These are phyloP conservation scores for Orchesella cincta DNA, from an alignment of 1,140 invertebrate genomes.

Conservation along the genomic window DNA sequence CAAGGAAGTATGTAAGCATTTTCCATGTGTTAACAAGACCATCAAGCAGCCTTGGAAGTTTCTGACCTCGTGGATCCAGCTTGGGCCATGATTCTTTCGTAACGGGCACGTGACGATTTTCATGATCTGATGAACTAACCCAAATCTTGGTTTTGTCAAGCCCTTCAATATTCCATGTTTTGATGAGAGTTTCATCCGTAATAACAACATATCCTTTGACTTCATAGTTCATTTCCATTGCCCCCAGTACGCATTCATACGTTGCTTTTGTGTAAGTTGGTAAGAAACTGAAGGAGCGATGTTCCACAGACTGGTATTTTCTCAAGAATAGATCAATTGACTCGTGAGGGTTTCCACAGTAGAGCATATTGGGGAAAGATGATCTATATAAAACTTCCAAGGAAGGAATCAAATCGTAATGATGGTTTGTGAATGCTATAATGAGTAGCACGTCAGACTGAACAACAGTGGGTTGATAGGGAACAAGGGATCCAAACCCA, in stretches of 20 bases:
- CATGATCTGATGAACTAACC: slow-evolving; percentile 50
- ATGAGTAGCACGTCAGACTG: slow-evolving; percentile 53
- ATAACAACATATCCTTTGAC: slow-evolving; percentile 55
- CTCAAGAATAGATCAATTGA: slow-evolving; percentile 52
- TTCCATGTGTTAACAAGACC: slow-evolving; percentile 50
- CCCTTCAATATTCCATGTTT: slow-evolving; percentile 51
- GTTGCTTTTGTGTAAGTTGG: slow-evolving; percentile 51
- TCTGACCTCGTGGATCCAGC: slow-evolving; percentile 52
- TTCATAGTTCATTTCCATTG: slow-evolving; percentile 55
- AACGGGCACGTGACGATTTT: slow-evolving; percentile 36
- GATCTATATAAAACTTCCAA: slow-evolving; percentile 54
- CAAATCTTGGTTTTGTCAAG: slow-evolving; percentile 52
- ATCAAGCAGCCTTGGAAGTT: slow-evolving; percentile 51
- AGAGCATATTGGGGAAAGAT: slow-evolving; percentile 55
- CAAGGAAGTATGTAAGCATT: slow-evolving; percentile 49
- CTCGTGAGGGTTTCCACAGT: slow-evolving; percentile 54
- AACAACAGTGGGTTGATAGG: slow-evolving; percentile 43
- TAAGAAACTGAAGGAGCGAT: slow-evolving; percentile 53
- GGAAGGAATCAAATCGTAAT: slow-evolving; percentile 54
- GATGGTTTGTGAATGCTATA: slow-evolving; percentile 53
- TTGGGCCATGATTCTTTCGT: slow-evolving; percentile 47
- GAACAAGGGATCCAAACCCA: slow-evolving; percentile 51
- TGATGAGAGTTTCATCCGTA: slow-evolving; percentile 53
- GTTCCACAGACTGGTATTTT: slow-evolving; percentile 52
- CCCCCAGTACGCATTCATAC: slow-evolving; percentile 53